Conservation (phyloP, 1,140 invertebrate species). For the Drosophila tropicalis region DNA sequence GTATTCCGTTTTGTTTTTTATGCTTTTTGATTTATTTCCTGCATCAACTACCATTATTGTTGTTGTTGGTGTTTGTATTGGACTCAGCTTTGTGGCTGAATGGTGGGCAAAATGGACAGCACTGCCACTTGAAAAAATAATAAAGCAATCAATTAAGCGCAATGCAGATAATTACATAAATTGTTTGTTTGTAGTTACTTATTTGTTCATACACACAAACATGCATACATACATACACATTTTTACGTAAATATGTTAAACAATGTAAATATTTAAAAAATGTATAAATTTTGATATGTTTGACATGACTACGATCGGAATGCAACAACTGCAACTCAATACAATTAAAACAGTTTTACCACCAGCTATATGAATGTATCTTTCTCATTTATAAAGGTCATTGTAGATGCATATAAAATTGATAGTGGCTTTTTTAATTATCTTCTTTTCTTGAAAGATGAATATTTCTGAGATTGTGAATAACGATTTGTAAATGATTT, state of each 20-base stretch:
- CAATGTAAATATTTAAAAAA: background rate
- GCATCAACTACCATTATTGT: background rate
- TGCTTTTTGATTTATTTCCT: constrained; percentile 34
- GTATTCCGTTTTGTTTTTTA: constrained; percentile 3
- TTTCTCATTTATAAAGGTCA: no score
- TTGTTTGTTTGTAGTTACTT: constrained; percentile 38
- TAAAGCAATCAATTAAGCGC: constrained; percentile 70
- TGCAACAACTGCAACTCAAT: no score
- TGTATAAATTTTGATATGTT: background rate
- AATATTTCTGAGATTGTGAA: no score
- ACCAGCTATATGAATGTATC: no score
- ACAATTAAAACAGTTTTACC: no score
- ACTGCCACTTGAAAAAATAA: constrained; percentile 57
- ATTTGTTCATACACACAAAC: constrained; percentile 4
- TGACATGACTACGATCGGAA: no score
- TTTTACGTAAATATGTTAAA: constrained; percentile 17
- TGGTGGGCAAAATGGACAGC: constrained; percentile 44
- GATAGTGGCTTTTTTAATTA: no score
- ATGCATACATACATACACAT: background rate
- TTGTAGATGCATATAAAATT: no score
- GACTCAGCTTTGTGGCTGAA: constrained; percentile 11
- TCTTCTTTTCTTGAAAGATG: no score
- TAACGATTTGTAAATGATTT: no score
- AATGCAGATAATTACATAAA: constrained; percentile 60
- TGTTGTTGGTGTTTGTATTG: constrained; percentile 38